Base-by-base conservation (phyloP, 2,888 invertebrate genomes). In the Dasypolia templi region DNA sequence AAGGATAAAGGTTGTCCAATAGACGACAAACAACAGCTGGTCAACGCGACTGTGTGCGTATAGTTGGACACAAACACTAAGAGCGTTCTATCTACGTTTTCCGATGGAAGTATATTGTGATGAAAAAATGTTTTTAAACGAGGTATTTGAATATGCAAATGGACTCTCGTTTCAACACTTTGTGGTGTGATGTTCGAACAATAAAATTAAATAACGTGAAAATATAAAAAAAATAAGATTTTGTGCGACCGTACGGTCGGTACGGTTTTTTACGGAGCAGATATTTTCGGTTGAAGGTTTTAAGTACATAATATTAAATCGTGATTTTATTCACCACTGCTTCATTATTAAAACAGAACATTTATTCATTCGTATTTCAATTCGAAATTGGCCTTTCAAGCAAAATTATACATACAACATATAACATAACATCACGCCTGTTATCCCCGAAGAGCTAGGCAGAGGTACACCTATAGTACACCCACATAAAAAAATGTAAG, bases 121-220 rank as follows among this genome's bases (percentile, higher is more conserved):
- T 84, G 83, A 87, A 90, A 88, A 88, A 86, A 81, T 77, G 75
- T 82, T 89, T 90, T 83, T 82, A 85, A 88, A 82, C 82, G 83
- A 81, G 65, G 82, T 79, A 80, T 82, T 89, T 90, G 89, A 91
- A 90, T 91, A 91, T 91, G 89, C 85, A 91, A 90, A 91, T 89
- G 42, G 77, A 61, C 26, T 74, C 77, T 83, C 83, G 87, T 86
- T 84, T 82, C 83, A 76, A 64, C 72, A 72, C 74, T 70, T 82
- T 35, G 72, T 70, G 75, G 83, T 80, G 87, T 85, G 87, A 87
- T 87, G 84, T 84, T 83, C 83, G 82, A 86, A 86, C 85, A 86
- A 85, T 89, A 85, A 89, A 86, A 89, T 88, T 81, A 86, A 89
- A 89, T 87, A 87, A 83, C 71, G 81, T 79, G 83, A 85, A 88